These are phyloP conservation scores for Eupithecia exiguata DNA, from an alignment of 2,888 invertebrate genomes.

Conservation along the genomic window DNA sequence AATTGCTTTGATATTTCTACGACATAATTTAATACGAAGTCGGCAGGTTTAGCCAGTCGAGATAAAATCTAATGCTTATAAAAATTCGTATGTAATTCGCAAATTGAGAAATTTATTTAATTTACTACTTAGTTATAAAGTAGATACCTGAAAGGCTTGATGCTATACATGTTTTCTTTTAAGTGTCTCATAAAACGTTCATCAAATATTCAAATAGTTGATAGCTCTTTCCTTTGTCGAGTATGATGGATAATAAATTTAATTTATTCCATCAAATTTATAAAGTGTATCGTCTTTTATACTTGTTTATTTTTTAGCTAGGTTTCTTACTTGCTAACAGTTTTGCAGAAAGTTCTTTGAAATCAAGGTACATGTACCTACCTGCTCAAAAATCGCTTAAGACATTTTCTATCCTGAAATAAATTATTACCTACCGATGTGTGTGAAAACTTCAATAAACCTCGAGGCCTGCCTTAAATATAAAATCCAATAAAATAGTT, in stretches of 20 bases:
- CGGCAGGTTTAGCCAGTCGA: background rate
- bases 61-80: background rate
- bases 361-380: background rate
- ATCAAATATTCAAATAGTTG: conserved; percentile 32
- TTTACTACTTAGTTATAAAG: background rate
- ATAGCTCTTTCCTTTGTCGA: conserved; percentile 18
- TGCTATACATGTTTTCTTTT: conserved; percentile 17
- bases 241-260: conserved; percentile 23
- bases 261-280: conserved; percentile 9
- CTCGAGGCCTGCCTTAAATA: background rate
- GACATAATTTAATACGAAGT: background rate
- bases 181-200: conserved; percentile 29
- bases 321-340: background rate
- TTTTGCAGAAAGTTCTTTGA: background rate
- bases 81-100: background rate
- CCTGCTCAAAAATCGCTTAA: background rate
- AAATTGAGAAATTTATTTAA: background rate
- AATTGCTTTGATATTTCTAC: background rate
- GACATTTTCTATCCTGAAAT: background rate
- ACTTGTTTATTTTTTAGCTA: background rate
- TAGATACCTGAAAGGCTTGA: conserved; percentile 18
- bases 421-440: background rate
- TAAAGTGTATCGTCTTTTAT: no score
- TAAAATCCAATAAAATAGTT: background rate
- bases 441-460: background rate